A percentile compares a stretch with the other conserved stretches of the same genome.
Evolutionary conservation across 2,888 invertebrate species (phyloP).

Genomic region (Acrobasis consociella): DNA sequence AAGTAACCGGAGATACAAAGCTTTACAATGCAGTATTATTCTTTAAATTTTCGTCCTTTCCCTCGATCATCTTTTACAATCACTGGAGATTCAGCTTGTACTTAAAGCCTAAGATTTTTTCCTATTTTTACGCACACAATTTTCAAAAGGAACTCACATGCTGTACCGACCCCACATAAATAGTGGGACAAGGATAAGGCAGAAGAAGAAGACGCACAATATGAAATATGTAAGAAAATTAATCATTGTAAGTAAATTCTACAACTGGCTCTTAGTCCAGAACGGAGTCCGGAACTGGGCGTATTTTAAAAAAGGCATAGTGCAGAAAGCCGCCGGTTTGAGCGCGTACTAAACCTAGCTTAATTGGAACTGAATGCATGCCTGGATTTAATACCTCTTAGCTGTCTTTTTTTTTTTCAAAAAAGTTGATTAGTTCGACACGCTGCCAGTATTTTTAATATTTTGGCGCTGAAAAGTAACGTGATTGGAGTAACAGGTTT

Average conservation of each 20-base stretch:
- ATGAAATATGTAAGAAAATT: too few species aligned
- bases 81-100: too few species aligned
- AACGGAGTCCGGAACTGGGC: background rate
- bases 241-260: background rate
- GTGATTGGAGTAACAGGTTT: background rate
- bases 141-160: too few species aligned
- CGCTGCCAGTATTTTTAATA: constrained; percentile 3
- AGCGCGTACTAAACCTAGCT: constrained; percentile 21
- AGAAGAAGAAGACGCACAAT: too few species aligned
- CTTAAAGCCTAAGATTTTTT: too few species aligned
- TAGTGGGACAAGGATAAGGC: too few species aligned
- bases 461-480: background rate
- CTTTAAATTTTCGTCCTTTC: too few species aligned
- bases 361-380: constrained; percentile 28
- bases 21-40: too few species aligned
- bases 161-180: too few species aligned
- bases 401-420: background rate
- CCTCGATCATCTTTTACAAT: too few species aligned
- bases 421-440: constrained; percentile 19
- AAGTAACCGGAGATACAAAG: too few species aligned
- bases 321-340: constrained; percentile 7
- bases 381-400: constrained; percentile 17
- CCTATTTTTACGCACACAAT: too few species aligned
- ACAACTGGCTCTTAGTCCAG: background rate
- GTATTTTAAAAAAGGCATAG: constrained; percentile 9